Conservation (phyloP, 2,113 vertebrate genomes). For the Todiramphus saurophagus region DNA sequence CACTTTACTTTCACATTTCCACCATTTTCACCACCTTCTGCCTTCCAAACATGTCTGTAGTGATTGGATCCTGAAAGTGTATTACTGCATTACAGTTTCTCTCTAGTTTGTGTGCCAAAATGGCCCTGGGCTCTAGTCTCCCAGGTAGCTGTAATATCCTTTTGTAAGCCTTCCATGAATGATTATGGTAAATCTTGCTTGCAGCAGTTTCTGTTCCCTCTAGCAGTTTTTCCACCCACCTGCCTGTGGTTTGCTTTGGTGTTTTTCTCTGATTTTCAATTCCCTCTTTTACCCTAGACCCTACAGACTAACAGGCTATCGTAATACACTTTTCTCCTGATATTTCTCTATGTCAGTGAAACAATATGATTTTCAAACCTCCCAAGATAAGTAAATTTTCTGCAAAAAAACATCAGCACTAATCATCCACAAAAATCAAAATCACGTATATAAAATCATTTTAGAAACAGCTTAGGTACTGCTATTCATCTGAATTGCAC, state of each 20-base stretch:
- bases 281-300: not conserved
- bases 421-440: not conserved
- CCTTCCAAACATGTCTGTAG: not conserved
- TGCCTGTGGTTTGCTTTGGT: not conserved
- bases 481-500: not conserved
- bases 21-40: not conserved
- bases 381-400: not conserved
- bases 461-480: not conserved
- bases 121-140: conserved; percentile 35
- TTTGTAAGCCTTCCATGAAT: conserved; percentile 53
- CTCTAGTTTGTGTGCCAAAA: conserved; percentile 6
- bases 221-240: not conserved
- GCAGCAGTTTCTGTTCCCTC: conserved; percentile 61
- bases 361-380: conserved; percentile 19
- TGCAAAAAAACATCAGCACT: not conserved
- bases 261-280: conserved; percentile 21
- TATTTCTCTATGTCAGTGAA: not conserved
- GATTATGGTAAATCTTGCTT: conserved; percentile 65
- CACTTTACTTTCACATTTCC: not conserved
- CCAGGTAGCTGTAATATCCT: conserved; percentile 58
- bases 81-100: not conserved
- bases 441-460: not conserved
- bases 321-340: not conserved
- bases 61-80: not conserved
- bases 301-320: conserved; percentile 29